Conservation (phyloP, 2,113 vertebrate species). For the Alexandromys fortis region DNA sequence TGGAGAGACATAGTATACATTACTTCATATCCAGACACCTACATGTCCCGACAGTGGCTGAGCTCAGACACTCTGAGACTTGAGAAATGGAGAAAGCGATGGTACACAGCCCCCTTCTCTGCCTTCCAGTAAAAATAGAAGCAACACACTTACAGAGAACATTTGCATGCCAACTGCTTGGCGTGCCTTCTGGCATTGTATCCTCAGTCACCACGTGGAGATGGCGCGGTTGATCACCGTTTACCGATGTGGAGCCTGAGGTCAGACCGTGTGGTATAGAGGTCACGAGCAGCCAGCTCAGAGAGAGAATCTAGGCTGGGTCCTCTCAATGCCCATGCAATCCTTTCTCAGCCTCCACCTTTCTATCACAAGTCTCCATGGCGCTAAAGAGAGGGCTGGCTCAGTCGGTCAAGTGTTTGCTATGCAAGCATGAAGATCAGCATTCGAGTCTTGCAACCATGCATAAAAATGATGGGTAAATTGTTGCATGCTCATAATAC, state of each 20-base stretch:
- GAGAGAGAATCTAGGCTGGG: not conserved
- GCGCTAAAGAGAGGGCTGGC: not conserved
- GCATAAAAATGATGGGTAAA: not conserved
- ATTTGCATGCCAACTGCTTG: not conserved
- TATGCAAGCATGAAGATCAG: not conserved
- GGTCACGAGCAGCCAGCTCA: not conserved
- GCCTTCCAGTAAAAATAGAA: slow-evolving; percentile 53
- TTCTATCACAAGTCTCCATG: not conserved
- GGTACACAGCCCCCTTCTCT: not conserved
- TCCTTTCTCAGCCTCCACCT: too few species aligned
- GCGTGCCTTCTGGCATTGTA: rapidly evolving
- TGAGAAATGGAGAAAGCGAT: not conserved
- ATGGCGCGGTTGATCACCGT: rapidly evolving
- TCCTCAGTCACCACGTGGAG: rapidly evolving
- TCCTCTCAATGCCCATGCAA: not conserved
- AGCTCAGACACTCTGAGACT: not conserved
- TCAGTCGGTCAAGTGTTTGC: not conserved
- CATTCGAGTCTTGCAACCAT: not conserved
- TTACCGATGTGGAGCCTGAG: not conserved
- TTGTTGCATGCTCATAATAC: not conserved
- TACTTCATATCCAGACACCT: not conserved
- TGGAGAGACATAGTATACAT: not conserved
- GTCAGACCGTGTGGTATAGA: rapidly evolving
- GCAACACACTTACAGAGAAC: not conserved
- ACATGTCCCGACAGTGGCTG: not conserved